Evolutionary conservation across 1,140 invertebrate species (phyloP).

Genomic region (Drosophila pandora): DNA sequence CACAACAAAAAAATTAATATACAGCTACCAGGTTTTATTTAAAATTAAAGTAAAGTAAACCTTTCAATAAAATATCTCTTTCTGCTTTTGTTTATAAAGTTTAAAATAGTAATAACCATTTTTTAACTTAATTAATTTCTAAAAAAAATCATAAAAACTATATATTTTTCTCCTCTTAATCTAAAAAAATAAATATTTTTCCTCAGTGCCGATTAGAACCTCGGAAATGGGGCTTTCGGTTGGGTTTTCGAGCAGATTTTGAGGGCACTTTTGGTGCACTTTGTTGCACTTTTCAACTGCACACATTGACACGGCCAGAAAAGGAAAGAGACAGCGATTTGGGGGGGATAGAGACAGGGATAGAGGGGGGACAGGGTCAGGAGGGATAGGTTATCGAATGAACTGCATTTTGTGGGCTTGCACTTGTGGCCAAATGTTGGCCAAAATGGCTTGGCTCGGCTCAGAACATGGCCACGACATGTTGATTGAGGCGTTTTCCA

Average conservation of each 20-base stretch:
- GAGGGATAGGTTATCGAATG: constrained; percentile 6
- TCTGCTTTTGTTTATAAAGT: too few species aligned
- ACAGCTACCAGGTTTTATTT: too few species aligned
- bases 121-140: too few species aligned
- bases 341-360: not conserved
- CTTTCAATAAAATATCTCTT: too few species aligned
- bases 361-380: not conserved
- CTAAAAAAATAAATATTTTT: not conserved
- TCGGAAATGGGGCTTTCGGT: not conserved
- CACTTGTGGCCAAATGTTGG: constrained; percentile 79
- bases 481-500: constrained; percentile 65
- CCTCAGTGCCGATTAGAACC: constrained; percentile 20
- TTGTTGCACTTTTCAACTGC: constrained; percentile 69
- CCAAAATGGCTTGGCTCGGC: constrained; percentile 67
- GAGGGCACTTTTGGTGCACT: constrained; percentile 21
- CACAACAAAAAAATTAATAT: too few species aligned
- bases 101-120: too few species aligned
- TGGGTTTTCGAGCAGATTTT: constrained; percentile 6
- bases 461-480: constrained; percentile 73
- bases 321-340: not conserved
- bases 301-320: constrained; percentile 10
- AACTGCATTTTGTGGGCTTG: constrained; percentile 77
- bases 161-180: too few species aligned
- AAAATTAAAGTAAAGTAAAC: too few species aligned
- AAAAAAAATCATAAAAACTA: too few species aligned